Conservation (phyloP, 64 coral and sea anemone genomes). For the Stichodactyla helianthus region DNA sequence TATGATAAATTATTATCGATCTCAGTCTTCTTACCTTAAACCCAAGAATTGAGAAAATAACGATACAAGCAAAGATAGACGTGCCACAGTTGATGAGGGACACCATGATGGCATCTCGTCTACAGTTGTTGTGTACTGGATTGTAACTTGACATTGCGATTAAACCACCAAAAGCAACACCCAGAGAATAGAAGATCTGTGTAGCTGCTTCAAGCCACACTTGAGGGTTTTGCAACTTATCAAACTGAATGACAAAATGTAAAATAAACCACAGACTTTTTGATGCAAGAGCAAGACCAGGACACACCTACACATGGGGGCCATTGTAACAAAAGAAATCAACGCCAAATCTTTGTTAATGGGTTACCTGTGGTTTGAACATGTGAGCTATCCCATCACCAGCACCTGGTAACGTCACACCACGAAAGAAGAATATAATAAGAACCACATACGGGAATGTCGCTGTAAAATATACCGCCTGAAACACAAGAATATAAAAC, state of each 20-base stretch:
- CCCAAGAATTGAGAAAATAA: constrained; percentile 91
- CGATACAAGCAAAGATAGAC: constrained; percentile 89
- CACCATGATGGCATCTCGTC: constrained; percentile 88
- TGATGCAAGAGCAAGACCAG: too few species aligned
- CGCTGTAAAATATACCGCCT: constrained; percentile 61
- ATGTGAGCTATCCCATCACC: constrained; percentile 41
- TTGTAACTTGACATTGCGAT: constrained; percentile 99
- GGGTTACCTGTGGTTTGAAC: constrained; percentile 61
- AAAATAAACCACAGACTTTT: neutral
- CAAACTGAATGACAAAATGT: constrained; percentile 55
- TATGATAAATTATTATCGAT: neutral
- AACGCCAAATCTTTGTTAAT: neutral
- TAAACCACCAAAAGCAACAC: constrained; percentile 88
- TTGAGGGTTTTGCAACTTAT: constrained; percentile 67
- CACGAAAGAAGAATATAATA: constrained; percentile 56
- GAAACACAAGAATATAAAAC: neutral
- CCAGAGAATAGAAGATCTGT: constrained; percentile 95
- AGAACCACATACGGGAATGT: constrained; percentile 53
- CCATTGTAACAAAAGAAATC: too few species aligned
- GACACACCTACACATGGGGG: too few species aligned
- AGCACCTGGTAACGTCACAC: constrained; percentile 34
- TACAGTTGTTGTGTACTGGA: constrained; percentile 91
- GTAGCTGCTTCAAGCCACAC: constrained; percentile 97
- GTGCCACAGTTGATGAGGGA: constrained; percentile 92
- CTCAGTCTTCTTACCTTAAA: constrained; percentile 61